Conservation (phyloP, 2,888 invertebrate genomes). For the Agriopis aurantiaria region DNA sequence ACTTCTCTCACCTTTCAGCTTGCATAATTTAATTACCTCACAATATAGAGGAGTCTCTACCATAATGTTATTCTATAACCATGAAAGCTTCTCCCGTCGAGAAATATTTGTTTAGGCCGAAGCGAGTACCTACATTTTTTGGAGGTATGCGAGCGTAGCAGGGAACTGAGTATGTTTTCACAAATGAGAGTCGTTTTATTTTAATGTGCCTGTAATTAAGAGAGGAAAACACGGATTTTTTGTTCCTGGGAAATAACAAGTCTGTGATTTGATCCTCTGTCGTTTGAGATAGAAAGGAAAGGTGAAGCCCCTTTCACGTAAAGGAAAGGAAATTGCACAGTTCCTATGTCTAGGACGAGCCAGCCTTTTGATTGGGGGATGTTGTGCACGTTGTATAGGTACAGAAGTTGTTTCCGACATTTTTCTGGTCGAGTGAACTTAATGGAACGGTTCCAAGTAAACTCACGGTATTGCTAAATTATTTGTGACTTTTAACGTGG, state of each 20-base stretch:
- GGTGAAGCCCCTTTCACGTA: constrained; percentile 42
- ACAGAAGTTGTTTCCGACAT: constrained; percentile 26
- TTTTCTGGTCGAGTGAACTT: constrained; percentile 33
- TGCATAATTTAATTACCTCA: constrained; percentile 43
- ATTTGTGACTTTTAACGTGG: constrained; percentile 33
- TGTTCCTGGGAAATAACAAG: constrained; percentile 34
- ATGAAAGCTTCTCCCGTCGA: constrained; percentile 39
- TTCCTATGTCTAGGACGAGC: constrained; percentile 44
- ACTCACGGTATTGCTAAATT: constrained; percentile 23
- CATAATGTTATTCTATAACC: constrained; percentile 41
- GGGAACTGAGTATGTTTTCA: constrained; percentile 42
- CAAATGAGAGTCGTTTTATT: constrained; percentile 41
- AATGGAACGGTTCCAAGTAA: constrained; percentile 35
- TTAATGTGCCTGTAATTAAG: constrained; percentile 38
- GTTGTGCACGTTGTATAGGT: constrained; percentile 12
- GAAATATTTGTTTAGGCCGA: constrained; percentile 48
- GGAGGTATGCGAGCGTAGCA: constrained; percentile 30
- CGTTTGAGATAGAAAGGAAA: constrained; percentile 39
- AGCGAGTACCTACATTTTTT: constrained; percentile 39
- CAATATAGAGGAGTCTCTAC: constrained; percentile 38
- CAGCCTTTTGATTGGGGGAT: constrained; percentile 41
- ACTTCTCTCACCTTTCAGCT: constrained; percentile 37
- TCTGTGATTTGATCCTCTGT: constrained; percentile 36
- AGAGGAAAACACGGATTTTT: constrained; percentile 34
- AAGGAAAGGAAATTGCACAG: constrained; percentile 48